Evolutionary conservation across 2,888 invertebrate genomes (phyloP).

Genomic region (Pristionchus maxplancki): DNA sequence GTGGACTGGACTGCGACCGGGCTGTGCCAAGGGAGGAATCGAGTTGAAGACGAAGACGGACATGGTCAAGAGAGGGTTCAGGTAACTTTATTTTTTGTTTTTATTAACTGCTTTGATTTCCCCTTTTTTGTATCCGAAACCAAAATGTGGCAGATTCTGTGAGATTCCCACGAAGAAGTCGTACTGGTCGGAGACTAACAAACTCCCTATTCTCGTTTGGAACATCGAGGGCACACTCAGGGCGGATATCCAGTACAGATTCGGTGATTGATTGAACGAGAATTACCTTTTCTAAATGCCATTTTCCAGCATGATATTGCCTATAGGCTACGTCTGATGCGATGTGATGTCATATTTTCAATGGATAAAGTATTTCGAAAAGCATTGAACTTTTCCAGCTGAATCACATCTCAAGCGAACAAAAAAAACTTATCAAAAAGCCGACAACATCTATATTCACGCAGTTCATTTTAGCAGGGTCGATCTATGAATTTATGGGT

Average conservation of each 20-base stretch:
- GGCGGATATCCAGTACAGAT: constrained; percentile 40
- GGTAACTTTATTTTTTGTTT: neutral
- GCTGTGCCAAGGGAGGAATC: constrained; percentile 16
- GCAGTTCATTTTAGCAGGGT: too few species aligned
- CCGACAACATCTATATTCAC: too few species aligned
- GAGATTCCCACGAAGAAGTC: neutral
- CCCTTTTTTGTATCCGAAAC: too few species aligned
- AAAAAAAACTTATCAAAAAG: too few species aligned
- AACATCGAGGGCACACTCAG: neutral
- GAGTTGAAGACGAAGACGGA: constrained; percentile 38
- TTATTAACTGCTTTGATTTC: neutral
- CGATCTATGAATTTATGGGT: too few species aligned
- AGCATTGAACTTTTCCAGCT: too few species aligned
- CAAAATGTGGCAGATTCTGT: constrained; percentile 5
- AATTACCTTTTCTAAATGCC: neutral
- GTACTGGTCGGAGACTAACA: constrained; percentile 9
- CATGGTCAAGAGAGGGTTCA: constrained; percentile 11
- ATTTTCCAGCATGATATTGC: neutral
- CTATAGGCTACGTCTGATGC: too few species aligned
- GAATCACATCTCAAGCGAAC: too few species aligned
- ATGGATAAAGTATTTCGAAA: too few species aligned
- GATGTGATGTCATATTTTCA: too few species aligned
- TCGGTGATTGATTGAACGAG: neutral
- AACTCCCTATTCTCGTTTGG: constrained; percentile 2
- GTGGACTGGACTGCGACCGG: neutral